Conservation (phyloP, 1,140 invertebrate genomes). For the Drosophila murphyi region DNA sequence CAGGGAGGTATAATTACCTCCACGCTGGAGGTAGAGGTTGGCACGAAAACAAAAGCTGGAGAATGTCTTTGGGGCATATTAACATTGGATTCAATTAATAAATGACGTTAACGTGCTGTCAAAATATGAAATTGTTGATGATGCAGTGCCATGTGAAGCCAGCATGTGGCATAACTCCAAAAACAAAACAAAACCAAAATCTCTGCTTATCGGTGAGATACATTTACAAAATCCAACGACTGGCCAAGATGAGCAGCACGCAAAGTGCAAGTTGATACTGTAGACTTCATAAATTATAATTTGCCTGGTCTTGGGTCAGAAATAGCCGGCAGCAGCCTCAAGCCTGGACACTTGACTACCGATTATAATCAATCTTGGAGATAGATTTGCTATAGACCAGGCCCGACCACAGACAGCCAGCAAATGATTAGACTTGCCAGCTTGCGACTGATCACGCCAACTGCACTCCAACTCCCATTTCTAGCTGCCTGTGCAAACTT, state of each 20-base stretch:
- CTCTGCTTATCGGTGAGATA: conserved; percentile 53
- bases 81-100: conserved; percentile 76
- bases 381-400: conserved; percentile 70
- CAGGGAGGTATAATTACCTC: conserved; percentile 69
- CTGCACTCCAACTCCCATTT: conserved; percentile 48
- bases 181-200: not conserved
- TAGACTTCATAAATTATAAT: conserved; percentile 80
- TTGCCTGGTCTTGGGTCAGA: conserved; percentile 53
- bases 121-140: conserved; percentile 78
- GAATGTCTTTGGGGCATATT: conserved; percentile 53
- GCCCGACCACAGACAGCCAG: conserved; percentile 53
- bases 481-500: conserved; percentile 61
- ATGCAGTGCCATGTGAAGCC: conserved; percentile 63
- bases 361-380: conserved; percentile 83
- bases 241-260: conserved; percentile 28
- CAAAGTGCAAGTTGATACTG: conserved; percentile 68
- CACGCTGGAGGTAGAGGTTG: conserved; percentile 1
- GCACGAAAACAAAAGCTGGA: conserved; percentile 38
- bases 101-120: conserved; percentile 82
- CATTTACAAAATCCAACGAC: conserved; percentile 23
- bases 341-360: conserved; percentile 77
- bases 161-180: conserved; percentile 58
- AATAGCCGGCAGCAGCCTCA: conserved; percentile 50
- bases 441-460: conserved; percentile 68
- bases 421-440: conserved; percentile 65